Conservation (phyloP, 2,888 invertebrate genomes). For the Heliconius cydno region DNA sequence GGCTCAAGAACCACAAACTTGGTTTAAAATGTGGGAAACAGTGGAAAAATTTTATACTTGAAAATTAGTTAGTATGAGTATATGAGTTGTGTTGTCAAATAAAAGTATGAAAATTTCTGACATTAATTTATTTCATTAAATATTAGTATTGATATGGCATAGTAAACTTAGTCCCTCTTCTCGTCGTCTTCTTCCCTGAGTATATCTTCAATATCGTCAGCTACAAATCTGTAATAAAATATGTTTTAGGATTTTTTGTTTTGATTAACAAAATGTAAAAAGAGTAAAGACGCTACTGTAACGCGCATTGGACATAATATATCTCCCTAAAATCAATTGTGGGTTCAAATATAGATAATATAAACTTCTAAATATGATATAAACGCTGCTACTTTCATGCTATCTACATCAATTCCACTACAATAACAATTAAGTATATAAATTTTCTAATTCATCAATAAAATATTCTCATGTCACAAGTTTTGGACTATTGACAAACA, state of each 20-base stretch:
- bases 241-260: background rate
- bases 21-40: constrained; percentile 59
- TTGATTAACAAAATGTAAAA: too few relatives aligned
- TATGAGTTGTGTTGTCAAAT: constrained; percentile 38
- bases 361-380: too few relatives aligned
- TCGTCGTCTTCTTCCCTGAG: constrained; percentile 52
- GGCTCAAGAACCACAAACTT: constrained; percentile 63
- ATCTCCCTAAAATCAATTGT: too few relatives aligned
- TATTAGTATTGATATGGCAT: constrained; percentile 10
- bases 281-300: too few relatives aligned
- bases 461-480: too few relatives aligned
- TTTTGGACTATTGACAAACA: too few relatives aligned
- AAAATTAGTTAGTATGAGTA: constrained; percentile 51
- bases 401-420: too few relatives aligned
- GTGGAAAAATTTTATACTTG: constrained; percentile 63
- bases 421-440: too few relatives aligned
- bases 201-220: constrained; percentile 85
- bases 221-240: constrained; percentile 84
- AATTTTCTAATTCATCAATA: too few relatives aligned
- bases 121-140: background rate
- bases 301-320: too few relatives aligned
- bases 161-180: constrained; percentile 50
- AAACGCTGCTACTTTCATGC: too few relatives aligned
- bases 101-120: constrained; percentile 34
- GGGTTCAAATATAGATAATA: too few relatives aligned